A percentile compares a stretch with the other conserved stretches of the same genome.
phyloP scores from a whole-genome alignment of 1,140 invertebrate genomes.

The Agrilus planipennis region DNA sequence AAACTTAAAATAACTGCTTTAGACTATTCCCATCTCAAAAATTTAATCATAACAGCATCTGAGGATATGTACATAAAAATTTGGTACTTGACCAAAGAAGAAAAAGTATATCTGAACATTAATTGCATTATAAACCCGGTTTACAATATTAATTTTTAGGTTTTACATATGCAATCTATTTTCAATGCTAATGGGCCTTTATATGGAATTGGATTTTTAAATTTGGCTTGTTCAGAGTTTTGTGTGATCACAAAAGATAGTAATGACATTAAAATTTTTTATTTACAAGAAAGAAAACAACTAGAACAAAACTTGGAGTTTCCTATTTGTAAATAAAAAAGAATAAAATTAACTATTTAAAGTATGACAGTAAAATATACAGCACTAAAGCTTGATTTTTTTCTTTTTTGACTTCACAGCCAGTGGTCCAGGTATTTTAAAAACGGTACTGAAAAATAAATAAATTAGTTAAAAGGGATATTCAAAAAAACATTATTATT shows the following conservation, averaged over 20 bases:
- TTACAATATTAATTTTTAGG: constrained; percentile 7
- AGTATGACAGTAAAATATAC: constrained; percentile 18
- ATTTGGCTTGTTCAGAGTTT: constrained; percentile 9
- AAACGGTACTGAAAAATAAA: constrained; percentile 62
- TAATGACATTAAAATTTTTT: constrained; percentile 4
- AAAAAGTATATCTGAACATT: too few relatives aligned
- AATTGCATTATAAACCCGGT: background rate
- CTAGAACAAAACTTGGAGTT: constrained; percentile 35
- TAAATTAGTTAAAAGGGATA: constrained; percentile 16
- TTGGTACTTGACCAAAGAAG: constrained; percentile 8
- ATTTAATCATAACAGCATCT: constrained; percentile 6
- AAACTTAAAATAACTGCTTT: constrained; percentile 10
- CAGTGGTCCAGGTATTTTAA: constrained; percentile 62
- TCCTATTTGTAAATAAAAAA: constrained; percentile 58
- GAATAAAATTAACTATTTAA: constrained; percentile 1
- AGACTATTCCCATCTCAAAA: constrained; percentile 9
- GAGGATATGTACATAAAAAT: constrained; percentile 9
- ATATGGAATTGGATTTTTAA: constrained; percentile 9
- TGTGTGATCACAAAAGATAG: constrained; percentile 6
- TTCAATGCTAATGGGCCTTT: constrained; percentile 7
- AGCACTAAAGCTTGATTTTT: constrained; percentile 40
- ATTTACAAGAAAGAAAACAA: constrained; percentile 12
- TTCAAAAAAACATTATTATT: constrained; percentile 10
- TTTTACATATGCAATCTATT: background rate
- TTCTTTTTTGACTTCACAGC: constrained; percentile 64